Evolutionary conservation across 2,113 vertebrate species (phyloP), one percentile per base, ranked within the genome.

Genomic region (Saccopteryx leptura): DNA sequence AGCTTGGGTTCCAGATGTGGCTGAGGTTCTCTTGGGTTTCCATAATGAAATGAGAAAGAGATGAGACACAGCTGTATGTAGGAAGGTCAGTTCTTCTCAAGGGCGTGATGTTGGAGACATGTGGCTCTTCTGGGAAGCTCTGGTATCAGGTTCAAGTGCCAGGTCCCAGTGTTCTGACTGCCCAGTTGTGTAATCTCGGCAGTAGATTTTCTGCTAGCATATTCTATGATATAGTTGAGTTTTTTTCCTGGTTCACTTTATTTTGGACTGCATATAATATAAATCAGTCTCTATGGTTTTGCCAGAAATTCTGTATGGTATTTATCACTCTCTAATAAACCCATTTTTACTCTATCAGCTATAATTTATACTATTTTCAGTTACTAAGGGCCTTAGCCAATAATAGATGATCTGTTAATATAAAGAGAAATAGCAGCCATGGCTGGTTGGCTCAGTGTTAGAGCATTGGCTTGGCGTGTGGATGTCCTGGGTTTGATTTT

Each of bases 341-440:
- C 48, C 33, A 33, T 71, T 96, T 81, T 21, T 94, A 33, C 39
- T 84, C 75, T 87, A 92, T 28, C 72, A 94, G 72, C 9, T 69
- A 23, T 84, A 90, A 93, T 94, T 92, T 82, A 93, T 75, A 79
- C 24, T 87, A 19, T 66, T 78, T 78, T 90, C 66, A 63, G 31
- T 83, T 88, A 81, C n/a, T 91, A 58, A 82, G 13, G 68, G 33
- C 28, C 52, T 92, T 84, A 75, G 15, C 65, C 58, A 92, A 72
- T 83, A 61, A 46, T 54, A 11, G 79, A 48, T 80, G 48, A 79
- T 82, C 28, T 92, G 54, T 80, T 85, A 65, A 31, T 46, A 1
- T 61, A 91, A 56, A 93, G 88, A 69, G 61, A 93, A 96, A 81
- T 71, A 72, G 6, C 4, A 24, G 39, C 39, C 39, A 39, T 39